Evolutionary conservation across 2,888 invertebrate genomes (phyloP), one percentile per base, ranked within the genome.

Genomic region (Lasioglossum leucozonium): DNA sequence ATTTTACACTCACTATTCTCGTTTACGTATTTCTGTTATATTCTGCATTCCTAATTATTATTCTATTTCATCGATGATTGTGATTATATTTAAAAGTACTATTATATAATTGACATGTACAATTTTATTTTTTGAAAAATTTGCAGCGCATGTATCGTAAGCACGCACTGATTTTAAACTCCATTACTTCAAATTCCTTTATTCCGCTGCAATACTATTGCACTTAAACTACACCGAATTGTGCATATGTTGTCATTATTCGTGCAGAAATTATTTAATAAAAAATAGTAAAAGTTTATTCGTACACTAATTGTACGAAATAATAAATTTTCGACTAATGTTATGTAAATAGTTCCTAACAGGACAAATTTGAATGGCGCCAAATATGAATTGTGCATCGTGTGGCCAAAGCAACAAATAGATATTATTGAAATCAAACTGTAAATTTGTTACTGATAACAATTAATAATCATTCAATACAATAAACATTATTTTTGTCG

Each of bases 401-500:
- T n/a, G n/a, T n/a, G n/a, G n/a, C 10, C n/a, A n/a, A n/a, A n/a
- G n/a, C n/a, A 55, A 11, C 55, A 11, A 55, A n/a, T 1, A n/a
- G 22, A n/a, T n/a, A 51, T 22, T 2, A 6, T 51, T n/a, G 22
- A 51, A 51, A 51, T 51, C 51, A 10, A 8, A 55, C 10, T 10
- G n/a, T 55, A n/a, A 55, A 51, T n/a, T 55, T 55, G 22, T 55
- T 55, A 55, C 8, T n/a, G 10, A 55, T 55, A 55, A 55, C n/a
- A 55, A 55, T 55, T n/a, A 11, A 55, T 55, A 55, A 10, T 55
- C 51, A 55, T n/a, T 3, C n/a, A n/a, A n/a, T 10, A 51, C 8
- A n/a, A 55, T n/a, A 55, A 55, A n/a, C 10, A n/a, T 55, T 55
- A 55, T 55, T 55, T 55, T n/a, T 55, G n/a, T 55, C 51, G n/a